Evolutionary conservation across 2,797 vertebrate genomes (phyloP), one percentile per base, ranked within the genome.

Genomic region (Antrozous pallidus): DNA sequence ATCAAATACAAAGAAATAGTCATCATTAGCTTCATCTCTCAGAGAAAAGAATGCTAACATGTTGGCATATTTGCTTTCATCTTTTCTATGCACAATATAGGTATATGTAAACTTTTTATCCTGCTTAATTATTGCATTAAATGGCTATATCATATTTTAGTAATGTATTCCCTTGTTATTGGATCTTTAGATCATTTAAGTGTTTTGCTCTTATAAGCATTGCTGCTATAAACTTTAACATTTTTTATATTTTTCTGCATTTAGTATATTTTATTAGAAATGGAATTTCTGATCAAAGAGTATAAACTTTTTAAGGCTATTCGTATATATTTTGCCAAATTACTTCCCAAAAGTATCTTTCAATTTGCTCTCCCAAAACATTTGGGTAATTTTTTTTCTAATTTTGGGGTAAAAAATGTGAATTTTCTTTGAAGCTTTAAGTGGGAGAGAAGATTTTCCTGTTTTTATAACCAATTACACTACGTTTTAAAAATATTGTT

Each of bases 211-310:
- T 78, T 67, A 33, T 47, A 58, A 80, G 31, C 6, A 47, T 49
- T 58, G 49, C 16, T 93, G 28, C 49, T 51, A 14, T 87, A 45
- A 94, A 28, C 0, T 45, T 83, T 63, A n/a, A 1, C 38, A 83
- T 79, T n/a, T 3, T 38, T 18, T n/a, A 26, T 67, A 79, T 75
- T 51, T 84, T 81, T 77, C 20, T 85, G 36, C 28, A 38, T 22
- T 80, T 81, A 81, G 36, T 85, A 91, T 91, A 81, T 96, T 78
- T 26, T 6, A n/a, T 49, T 81, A 84, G 84, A 40, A 71, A 45
- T 71, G 63, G 26, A 81, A 11, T 94, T 77, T 78, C 13, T 74
- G 42, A 86, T 71, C 9, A 51, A 92, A 47, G 14, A 70, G 8
- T 33, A 8, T 58, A 47, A 83, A 70, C 17, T 47, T 58, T 85